Base-by-base conservation (phyloP, 2,797 vertebrate genomes). In the Leucoraja ocellata region DNA sequence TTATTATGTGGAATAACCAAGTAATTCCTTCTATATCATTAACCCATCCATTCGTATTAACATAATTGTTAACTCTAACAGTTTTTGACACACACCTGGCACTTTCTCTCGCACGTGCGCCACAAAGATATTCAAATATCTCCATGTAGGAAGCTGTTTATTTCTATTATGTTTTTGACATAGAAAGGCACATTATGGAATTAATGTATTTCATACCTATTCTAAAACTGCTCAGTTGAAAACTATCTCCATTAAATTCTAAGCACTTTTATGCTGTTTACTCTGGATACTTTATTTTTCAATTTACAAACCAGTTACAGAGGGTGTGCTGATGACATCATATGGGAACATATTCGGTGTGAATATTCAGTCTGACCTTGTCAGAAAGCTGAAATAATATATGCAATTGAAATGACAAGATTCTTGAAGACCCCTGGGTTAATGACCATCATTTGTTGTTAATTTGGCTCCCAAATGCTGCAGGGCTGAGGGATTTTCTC, bases 1-100 rank as follows among this genome's bases (percentile, higher is more conserved):
- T 58, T 76, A 76, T 92, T 92, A 76, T 94, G 95, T 92, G 93
- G 23, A 94, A 93, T 91, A 93, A 94, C 0, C 65, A 68, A 94
- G 94, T 93, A 95, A 96, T 95, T 94, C 93, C 93, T 93, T 91
- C 81, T 91, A 25, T 94, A 91, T 95, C 90, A 94, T 94, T 95
- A 95, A 95, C 94, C 96, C 94, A 74, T 74, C 76, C 71, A 54
- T 92, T 36, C 13, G 36, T 58, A 25, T 76, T 39, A 54, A 76
- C 76, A 92, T 92, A 74, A 46, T 92, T 46, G 46, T 46, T 46
- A 46, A 46, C 46, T 71, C 71, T 39, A 76, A 54, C 74, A 13
- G 23, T 54, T 73, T 73, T 92, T 36, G 54, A 71, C 73, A 21
- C 46, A n/a, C 32, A 65, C 5, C 71, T 76, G 90, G 28, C 21